Conservation (phyloP, 2,888 invertebrate species). For the Oegoconia quadripuncta region DNA sequence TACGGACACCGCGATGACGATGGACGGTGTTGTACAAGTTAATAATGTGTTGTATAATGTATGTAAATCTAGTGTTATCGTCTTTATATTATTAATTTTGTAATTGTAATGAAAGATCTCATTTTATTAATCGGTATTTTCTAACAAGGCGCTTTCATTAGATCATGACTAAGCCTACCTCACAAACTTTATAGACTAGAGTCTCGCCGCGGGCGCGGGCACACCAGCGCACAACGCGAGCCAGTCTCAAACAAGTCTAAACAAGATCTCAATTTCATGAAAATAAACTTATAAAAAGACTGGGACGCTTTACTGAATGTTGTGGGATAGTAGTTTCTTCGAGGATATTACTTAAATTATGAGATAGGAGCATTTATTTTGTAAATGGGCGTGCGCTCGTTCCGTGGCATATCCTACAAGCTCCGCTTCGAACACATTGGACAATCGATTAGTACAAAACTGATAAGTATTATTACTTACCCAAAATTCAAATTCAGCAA, state of each 20-base stretch:
- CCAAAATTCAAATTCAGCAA: slow-evolving; percentile 70
- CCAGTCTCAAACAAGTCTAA: slow-evolving; percentile 72
- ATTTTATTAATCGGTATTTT: slow-evolving; percentile 80
- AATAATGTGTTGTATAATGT: slow-evolving; percentile 76
- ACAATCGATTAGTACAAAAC: slow-evolving; percentile 72
- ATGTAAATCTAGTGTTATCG: slow-evolving; percentile 75
- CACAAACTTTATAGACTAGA: slow-evolving; percentile 71
- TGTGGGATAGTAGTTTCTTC: slow-evolving; percentile 77
- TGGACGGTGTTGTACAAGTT: slow-evolving; percentile 64
- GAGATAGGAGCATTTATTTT: slow-evolving; percentile 74
- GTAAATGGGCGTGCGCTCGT: slow-evolving; percentile 43
- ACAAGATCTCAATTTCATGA: slow-evolving; percentile 79
- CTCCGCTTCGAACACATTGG: slow-evolving; percentile 53
- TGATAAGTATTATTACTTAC: slow-evolving; percentile 72
- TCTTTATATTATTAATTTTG: slow-evolving; percentile 74
- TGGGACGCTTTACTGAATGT: slow-evolving; percentile 79
- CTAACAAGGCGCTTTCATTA: slow-evolving; percentile 79
- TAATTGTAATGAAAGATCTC: slow-evolving; percentile 80
- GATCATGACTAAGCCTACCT: slow-evolving; percentile 80
- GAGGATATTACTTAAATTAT: slow-evolving; percentile 77
- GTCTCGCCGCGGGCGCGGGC: slow-evolving; percentile 38
- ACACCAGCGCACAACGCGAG: slow-evolving; percentile 31
- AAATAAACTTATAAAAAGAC: slow-evolving; percentile 78
- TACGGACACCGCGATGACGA: slow-evolving; percentile 48
- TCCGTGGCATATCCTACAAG: slow-evolving; percentile 40